These are phyloP conservation scores for Chroicocephalus ridibundus DNA, from an alignment of 2,113 vertebrate genomes.

Conservation along the genomic window DNA sequence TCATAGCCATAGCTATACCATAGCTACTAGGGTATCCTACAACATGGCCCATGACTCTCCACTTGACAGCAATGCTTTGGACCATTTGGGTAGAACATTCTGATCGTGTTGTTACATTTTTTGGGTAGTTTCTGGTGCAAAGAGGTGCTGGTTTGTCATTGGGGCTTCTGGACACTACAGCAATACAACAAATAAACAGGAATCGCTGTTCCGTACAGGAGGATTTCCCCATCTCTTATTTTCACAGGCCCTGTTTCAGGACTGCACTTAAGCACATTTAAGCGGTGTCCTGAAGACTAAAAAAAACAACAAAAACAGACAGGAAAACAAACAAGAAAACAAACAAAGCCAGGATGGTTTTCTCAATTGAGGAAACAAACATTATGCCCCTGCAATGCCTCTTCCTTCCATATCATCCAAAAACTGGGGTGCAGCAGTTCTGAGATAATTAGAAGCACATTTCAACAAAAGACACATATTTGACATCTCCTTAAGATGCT, in stretches of 20 bases:
- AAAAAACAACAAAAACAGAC: neutral
- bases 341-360: neutral
- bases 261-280: neutral
- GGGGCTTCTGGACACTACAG: neutral
- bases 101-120: neutral
- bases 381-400: neutral
- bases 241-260: slow-evolving; percentile 17
- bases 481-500: slow-evolving; percentile 57
- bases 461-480: slow-evolving; percentile 69
- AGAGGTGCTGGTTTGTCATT: neutral
- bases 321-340: neutral
- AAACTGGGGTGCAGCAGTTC: slow-evolving; percentile 59
- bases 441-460: slow-evolving; percentile 79
- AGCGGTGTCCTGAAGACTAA: neutral
- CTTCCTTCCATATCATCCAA: slow-evolving; percentile 46
- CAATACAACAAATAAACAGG: neutral
- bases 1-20: too few species aligned
- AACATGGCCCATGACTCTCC: neutral
- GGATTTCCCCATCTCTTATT: neutral
- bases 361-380: neutral
- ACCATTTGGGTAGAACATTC: neutral
- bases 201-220: neutral
- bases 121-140: neutral
- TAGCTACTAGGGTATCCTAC: neutral
- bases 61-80: neutral